These are phyloP conservation scores for Melanocharis versteri DNA, from an alignment of 2,113 vertebrate genomes.

Conservation along the genomic window DNA sequence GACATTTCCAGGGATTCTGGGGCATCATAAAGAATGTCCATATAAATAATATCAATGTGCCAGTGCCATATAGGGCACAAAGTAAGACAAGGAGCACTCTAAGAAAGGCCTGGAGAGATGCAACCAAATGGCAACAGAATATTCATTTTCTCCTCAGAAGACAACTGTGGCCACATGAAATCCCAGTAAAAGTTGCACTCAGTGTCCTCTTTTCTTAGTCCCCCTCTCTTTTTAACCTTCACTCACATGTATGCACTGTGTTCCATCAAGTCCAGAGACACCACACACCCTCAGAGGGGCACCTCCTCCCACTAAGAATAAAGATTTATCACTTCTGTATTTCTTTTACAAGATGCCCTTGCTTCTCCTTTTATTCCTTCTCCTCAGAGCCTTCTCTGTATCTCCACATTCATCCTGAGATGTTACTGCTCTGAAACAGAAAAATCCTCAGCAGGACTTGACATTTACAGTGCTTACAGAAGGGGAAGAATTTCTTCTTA, in stretches of 20 bases:
- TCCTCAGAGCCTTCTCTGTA: background rate
- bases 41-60: background rate
- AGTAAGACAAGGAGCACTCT: background rate
- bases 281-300: background rate
- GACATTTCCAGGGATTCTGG: background rate
- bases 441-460: background rate
- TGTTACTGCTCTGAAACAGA: background rate
- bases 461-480: background rate
- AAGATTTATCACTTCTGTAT: background rate
- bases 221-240: background rate
- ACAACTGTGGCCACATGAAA: background rate
- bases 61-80: background rate
- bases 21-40: background rate
- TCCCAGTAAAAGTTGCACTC: background rate
- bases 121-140: background rate
- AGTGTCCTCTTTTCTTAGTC: background rate
- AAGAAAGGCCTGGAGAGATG: background rate
- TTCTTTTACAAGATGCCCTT: background rate
- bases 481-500: background rate
- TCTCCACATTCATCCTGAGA: rapidly evolving
- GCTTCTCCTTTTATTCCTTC: background rate
- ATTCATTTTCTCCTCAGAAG: background rate
- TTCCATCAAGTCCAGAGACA: background rate
- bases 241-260: rapidly evolving
- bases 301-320: background rate